Base-by-base conservation (phyloP, 2,797 vertebrate species). In the Helarctos malayanus region DNA sequence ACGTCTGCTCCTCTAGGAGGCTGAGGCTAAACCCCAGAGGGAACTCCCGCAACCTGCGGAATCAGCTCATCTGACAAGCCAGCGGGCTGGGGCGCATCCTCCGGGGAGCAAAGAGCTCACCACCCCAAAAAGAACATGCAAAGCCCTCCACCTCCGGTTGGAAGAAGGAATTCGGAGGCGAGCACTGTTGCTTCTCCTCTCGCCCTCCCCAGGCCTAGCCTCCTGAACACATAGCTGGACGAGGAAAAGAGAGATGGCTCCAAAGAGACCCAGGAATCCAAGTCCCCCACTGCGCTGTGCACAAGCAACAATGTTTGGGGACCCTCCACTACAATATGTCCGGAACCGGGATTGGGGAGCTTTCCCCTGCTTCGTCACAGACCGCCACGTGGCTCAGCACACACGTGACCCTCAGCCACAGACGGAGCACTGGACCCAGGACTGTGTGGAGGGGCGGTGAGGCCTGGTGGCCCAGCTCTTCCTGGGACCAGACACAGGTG, bases 381-480 rank as follows among this genome's bases (percentile, higher is more conserved):
- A 25, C 27, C 18, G 1, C 56, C 32, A 63, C 35, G 38, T n/a
- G 59, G 41, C 25, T 82, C 18, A 75, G 59, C 80, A 65, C 71
- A 9, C 0, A 19, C 10, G 2, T 47, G 10, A 47, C n/a, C 56
- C 12, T 21, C 32, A 57, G n/a, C 29, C 18, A 4, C 9, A 16
- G 11, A 7, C 1, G 16, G 32, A 71, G 15, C 78, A 4, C 15
- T 0, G 7, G 15, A 69, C 56, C 32, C 27, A 11, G 38, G 38
- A 63, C 4, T 5, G 27, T 0, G 0, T 52, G 32, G 32, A 47
- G 7, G 52, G 56, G 56, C 15, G 27, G 21, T 6, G 3, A 91
- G 41, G 5, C 16, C 21, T 11, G 0, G 27, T 19, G 15, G 41
- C 12, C 14, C 4, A 3, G 68, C 7, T 1, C 0, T 27, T 65